Evolutionary conservation across 2,888 invertebrate genomes (phyloP), one percentile per base, ranked within the genome.

Genomic region (Hybos culiciformis): DNA sequence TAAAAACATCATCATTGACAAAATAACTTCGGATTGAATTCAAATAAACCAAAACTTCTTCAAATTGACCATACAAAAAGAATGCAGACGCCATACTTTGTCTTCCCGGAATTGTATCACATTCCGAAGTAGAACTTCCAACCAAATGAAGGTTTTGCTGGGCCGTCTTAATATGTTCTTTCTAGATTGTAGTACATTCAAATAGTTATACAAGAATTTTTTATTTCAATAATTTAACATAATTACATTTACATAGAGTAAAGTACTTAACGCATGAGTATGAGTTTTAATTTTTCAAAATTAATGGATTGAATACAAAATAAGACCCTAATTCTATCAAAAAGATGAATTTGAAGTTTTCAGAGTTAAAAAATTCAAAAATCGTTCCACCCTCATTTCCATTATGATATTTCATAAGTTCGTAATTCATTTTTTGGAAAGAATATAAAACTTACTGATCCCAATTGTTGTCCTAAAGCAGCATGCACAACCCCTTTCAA

Each of bases 21-120:
- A 94, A 92, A 65, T 94, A 97, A 55, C 92, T 93, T 64, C 94
- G 90, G 59, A 98, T 93, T 1, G 96, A 96, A 62, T 92, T 91
- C 54, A 98, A 75, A 60, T 97, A 98, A 20, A 96, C 83, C 15
- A 94, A 74, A 37, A 94, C 96, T 67, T 98, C 94, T 57, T 96
- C 94, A 64, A 91, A 96, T 64, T 96, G 93, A 17, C 82, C 82
- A 37, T 88, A 80, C 4, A 98, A 72, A 67, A 98, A 98, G 68
- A 91, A 92, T 4, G 90, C 90, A 0, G 96, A 92, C 0, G 97
- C 92, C 96, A 98, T 97, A 62, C 96, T 93, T 66, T 98, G 94
- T 21, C 98, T 73, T 1, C 98, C 91, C 0, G 86, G 86, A 56
- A 98, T 96, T 0, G 97, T 98, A 63, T 98, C 97, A 61, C 94